phyloP scores from a whole-genome alignment of 2,797 vertebrate species.

The Pogonophryne albipinna region DNA sequence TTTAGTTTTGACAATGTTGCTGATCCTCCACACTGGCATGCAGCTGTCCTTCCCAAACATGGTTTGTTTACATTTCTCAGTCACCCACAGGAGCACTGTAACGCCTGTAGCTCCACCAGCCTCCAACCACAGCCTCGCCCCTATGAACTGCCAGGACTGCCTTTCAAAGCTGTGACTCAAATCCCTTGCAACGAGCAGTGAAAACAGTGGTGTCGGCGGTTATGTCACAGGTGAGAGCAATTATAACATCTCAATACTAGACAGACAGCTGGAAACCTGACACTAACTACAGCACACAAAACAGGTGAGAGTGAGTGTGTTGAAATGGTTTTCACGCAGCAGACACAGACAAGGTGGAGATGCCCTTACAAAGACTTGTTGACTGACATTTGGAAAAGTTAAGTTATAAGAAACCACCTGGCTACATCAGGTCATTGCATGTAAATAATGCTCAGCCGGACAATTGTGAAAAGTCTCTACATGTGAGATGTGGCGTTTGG shows the following conservation, averaged over 20 bases:
- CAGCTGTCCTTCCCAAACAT: constrained; percentile 72
- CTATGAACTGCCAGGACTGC: constrained; percentile 59
- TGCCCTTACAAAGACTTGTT: constrained; percentile 37
- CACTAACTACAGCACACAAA: constrained; percentile 45
- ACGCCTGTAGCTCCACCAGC: constrained; percentile 67
- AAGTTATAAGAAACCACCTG: constrained; percentile 17
- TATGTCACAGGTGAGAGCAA: constrained; percentile 79
- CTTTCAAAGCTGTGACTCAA: constrained; percentile 75
- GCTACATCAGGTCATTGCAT: constrained; percentile 34
- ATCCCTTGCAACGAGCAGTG: constrained; percentile 68
- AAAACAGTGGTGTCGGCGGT: constrained; percentile 71
- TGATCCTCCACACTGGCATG: constrained; percentile 45
- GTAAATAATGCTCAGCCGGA: constrained; percentile 26
- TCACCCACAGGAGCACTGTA: constrained; percentile 79
- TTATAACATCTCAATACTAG: constrained; percentile 63
- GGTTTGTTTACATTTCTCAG: constrained; percentile 84
- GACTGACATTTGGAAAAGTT: constrained; percentile 33
- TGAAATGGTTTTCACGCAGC: constrained; percentile 49
- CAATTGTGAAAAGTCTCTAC: constrained; percentile 13
- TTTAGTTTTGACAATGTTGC: constrained; percentile 35
- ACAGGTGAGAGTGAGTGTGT: constrained; percentile 60
- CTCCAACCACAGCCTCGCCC: constrained; percentile 75
- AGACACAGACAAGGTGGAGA: constrained; percentile 27
- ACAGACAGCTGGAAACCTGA: constrained; percentile 69
- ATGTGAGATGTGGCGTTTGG: constrained; percentile 38